These are phyloP conservation scores for Nyctibius grandis DNA, from an alignment of 2,797 vertebrate genomes.

Conservation along the genomic window DNA sequence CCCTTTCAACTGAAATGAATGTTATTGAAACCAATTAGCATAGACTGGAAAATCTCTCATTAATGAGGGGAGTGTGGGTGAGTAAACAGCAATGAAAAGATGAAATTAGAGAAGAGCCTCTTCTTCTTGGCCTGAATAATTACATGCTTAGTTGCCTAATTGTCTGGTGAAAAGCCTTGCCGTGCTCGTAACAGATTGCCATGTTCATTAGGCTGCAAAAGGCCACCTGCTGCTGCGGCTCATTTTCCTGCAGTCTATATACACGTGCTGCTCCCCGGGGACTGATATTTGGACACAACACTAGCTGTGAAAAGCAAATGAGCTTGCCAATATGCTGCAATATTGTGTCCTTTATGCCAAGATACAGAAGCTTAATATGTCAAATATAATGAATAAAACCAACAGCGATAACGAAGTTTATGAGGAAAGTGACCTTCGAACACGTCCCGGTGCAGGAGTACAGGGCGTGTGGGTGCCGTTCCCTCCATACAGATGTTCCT, in stretches of 20 bases:
- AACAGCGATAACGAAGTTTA: conserved; percentile 78
- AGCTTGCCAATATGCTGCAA: conserved; percentile 98
- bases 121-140: conserved; percentile 99
- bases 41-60: conserved; percentile 99
- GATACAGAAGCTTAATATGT: conserved; percentile 95
- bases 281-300: conserved; percentile 89
- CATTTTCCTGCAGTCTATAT: conserved; percentile 87
- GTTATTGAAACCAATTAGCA: conserved; percentile 99
- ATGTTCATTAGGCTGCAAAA: conserved; percentile 99
- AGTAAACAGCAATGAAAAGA: conserved; percentile 99
- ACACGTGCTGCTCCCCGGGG: conserved; percentile 90
- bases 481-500: conserved; percentile 75
- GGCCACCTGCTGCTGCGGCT: conserved; percentile 99
- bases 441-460: conserved; percentile 63
- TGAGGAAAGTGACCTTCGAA: conserved; percentile 76
- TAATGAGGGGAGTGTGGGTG: conserved; percentile 99
- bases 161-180: conserved; percentile 96
- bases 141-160: conserved; percentile 99
- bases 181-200: conserved; percentile 98
- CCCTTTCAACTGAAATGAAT: conserved; percentile 99
- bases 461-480: conserved; percentile 45
- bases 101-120: conserved; percentile 99
- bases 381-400: conserved; percentile 92
- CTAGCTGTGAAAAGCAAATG: conserved; percentile 96
- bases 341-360: conserved; percentile 97